phyloP scores from a whole-genome alignment of 2,113 vertebrate genomes.

The Bothrops jararaca region DNA sequence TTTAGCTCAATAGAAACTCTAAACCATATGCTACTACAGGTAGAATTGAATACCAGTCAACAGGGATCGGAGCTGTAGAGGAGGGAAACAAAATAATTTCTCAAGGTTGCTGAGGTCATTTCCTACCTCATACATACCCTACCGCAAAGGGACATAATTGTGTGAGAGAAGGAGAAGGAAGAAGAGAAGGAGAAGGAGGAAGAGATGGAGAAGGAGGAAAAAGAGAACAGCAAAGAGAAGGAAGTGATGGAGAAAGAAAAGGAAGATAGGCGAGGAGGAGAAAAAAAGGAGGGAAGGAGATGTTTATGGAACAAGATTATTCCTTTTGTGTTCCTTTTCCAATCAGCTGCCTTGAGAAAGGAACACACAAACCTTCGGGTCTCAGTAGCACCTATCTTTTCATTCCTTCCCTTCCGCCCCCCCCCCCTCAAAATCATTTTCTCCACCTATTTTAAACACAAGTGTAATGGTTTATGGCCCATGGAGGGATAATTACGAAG shows the following conservation, averaged over 20 bases:
- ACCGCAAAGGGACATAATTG: not conserved
- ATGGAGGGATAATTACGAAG: constrained; percentile 91
- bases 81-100: not conserved
- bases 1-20: too few species aligned
- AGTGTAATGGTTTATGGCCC: constrained; percentile 83
- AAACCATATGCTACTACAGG: too few species aligned
- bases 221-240: not conserved
- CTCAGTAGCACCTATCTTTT: constrained; percentile 45
- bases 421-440: too few species aligned
- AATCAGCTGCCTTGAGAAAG: not conserved
- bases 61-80: not conserved
- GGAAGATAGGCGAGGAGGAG: not conserved
- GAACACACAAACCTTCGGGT: constrained; percentile 4
- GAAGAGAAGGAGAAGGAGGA: not conserved
- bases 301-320: not conserved
- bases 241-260: not conserved
- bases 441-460: constrained; percentile 77
- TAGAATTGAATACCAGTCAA: too few species aligned
- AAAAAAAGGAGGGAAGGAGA: not conserved
- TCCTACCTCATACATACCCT: not conserved
- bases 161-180: not conserved
- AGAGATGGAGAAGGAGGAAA: not conserved
- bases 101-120: not conserved
- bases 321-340: not conserved
- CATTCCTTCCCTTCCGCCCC: constrained; percentile 27